phyloP scores from a whole-genome alignment of 2,113 vertebrate genomes.

The Felis chaus region DNA sequence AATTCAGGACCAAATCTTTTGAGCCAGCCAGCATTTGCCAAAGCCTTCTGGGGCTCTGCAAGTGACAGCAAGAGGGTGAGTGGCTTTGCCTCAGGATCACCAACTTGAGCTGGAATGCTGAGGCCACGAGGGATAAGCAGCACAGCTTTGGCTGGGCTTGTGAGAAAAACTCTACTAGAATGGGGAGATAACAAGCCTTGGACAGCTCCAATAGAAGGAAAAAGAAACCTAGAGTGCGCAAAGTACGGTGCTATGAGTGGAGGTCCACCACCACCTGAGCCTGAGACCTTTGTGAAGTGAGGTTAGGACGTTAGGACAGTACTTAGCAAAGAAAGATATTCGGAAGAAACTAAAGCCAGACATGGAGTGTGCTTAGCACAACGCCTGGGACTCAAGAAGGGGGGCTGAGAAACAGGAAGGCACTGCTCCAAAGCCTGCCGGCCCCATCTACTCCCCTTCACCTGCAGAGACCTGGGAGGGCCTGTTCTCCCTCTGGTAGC shows the following conservation, averaged over 20 bases:
- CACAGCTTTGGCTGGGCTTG: neutral
- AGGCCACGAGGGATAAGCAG: neutral
- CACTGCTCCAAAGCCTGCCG: neutral
- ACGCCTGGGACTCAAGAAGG: neutral
- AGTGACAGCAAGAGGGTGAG: neutral
- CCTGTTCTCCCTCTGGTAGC: neutral
- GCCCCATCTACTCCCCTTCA: neutral
- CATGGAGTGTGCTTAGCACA: neutral
- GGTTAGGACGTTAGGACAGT: neutral
- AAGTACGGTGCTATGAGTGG: neutral
- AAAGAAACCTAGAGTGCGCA: neutral
- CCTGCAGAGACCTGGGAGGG: neutral
- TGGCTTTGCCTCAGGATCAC: neutral
- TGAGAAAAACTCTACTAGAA: neutral
- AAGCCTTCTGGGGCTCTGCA: neutral
- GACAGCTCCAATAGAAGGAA: neutral
- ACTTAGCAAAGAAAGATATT: neutral
- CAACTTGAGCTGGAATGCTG: neutral
- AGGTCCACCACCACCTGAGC: neutral
- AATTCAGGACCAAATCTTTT: neutral
- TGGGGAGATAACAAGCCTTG: neutral
- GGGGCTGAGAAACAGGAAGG: neutral
- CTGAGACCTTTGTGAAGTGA: neutral
- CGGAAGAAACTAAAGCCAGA: neutral
- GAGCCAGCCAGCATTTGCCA: neutral